These are phyloP conservation scores for Tenthredo mesomela DNA, from an alignment of 2,888 invertebrate genomes.

Conservation along the genomic window DNA sequence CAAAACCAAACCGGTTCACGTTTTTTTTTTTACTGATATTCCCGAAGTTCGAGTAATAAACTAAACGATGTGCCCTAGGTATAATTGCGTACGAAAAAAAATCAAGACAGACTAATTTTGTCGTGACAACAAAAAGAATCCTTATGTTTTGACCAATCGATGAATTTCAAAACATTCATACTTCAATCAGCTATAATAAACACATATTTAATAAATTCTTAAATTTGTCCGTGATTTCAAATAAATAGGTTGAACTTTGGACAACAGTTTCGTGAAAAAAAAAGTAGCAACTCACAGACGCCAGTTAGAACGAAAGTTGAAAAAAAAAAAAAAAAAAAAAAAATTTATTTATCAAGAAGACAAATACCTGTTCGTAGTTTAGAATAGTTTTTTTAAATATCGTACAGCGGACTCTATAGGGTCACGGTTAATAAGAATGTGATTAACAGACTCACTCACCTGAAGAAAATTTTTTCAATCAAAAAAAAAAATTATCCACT, in stretches of 20 bases:
- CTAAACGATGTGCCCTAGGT: not conserved
- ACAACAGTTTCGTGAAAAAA: not conserved
- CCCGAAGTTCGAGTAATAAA: not conserved
- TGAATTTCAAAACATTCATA: conserved; percentile 37
- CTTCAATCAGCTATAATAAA: conserved; percentile 8
- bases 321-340: not conserved
- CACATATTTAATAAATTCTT: not conserved
- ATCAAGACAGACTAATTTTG: not conserved
- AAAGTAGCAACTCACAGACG: not conserved
- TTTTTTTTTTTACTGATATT: not conserved
- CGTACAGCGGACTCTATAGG: not conserved
- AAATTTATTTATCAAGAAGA: not conserved
- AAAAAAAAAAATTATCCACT: conserved; percentile 14
- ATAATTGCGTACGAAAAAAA: not conserved
- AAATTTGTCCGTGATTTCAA: not conserved
- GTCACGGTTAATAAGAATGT: not conserved
- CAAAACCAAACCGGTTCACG: not conserved
- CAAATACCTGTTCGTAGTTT: not conserved
- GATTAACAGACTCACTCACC: conserved; percentile 28
- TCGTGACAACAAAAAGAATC: not conserved
- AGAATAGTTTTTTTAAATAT: conserved; percentile 5
- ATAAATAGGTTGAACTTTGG: not conserved
- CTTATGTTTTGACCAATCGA: conserved; percentile 32
- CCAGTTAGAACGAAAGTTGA: not conserved
- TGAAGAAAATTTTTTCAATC: not conserved